Evolutionary conservation across 2,888 invertebrate species (phyloP), one percentile per base, ranked within the genome.

Genomic region (Hesperia comma): DNA sequence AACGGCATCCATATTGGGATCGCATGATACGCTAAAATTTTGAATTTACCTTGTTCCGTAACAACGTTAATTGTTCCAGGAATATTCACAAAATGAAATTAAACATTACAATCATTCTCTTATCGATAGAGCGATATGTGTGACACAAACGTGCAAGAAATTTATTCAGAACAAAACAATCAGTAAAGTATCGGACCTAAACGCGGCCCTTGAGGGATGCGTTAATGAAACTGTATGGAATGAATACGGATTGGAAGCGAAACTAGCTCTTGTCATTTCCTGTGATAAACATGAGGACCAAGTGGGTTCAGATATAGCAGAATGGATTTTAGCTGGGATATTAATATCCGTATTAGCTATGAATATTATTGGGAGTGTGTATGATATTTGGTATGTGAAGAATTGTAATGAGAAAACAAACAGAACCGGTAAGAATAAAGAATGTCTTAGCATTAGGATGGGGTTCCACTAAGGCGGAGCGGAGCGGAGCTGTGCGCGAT

Each of bases 121-220:
- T 8, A 53, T 73, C 15, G 68, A 72, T 7, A 67, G 71, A 64
- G 73, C 73, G 0, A 15, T 74, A 15, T 74, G 74, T 64, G 69
- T 73, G 2, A 70, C 67, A 1, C 61, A 61, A 21, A 56, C 61
- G 8, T 74, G 74, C 67, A 33, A 61, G 8, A 55, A 40, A 19
- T 69, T 56, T 56, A 43, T 63, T 15, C 58, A 37, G 8, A 63
- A 63, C 6, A 40, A 46, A 37, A 56, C 33, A n/a, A 37, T 63
- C 33, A 17, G 53, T 54, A 58, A 55, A 53, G 58, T 19, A 37
- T 14, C 5, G 60, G 69, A 67, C 56, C 63, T 69, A 68, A 19
- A 55, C 12, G 0, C 12, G 6, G 43, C 61, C 53, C 71, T 74
- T 67, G 69, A 68, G 68, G 60, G 43, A 69, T 74, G 73, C 56